A percentile compares a stretch with the other conserved stretches of the same genome.
phyloP scores from a whole-genome alignment of 2,797 vertebrate genomes.

The Smutsia gigantea region DNA sequence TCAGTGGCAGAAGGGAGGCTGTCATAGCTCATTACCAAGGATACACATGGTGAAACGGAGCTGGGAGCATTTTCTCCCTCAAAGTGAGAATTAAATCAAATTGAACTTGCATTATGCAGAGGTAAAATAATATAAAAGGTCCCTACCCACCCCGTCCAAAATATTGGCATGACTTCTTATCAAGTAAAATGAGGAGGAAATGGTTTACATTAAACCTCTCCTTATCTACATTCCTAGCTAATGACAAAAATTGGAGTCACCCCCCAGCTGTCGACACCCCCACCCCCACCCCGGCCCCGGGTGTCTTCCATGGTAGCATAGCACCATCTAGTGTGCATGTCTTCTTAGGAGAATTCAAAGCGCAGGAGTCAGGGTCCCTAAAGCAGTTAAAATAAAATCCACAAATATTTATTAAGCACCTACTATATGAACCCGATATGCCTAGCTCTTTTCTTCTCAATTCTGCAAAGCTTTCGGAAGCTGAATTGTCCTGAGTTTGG shows the following conservation, averaged over 20 bases:
- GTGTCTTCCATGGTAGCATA: background rate
- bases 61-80: background rate
- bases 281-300: background rate
- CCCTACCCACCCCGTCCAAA: background rate
- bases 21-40: background rate
- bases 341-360: background rate
- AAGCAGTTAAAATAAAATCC: background rate
- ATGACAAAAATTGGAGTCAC: slow-evolving; percentile 27
- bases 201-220: slow-evolving; percentile 48
- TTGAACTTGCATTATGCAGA: slow-evolving; percentile 20
- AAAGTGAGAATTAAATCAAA: slow-evolving; percentile 29
- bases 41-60: background rate
- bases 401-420: background rate
- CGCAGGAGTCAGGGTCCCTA: too few relatives aligned
- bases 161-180: slow-evolving; percentile 37
- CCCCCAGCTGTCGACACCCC: background rate
- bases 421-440: background rate
- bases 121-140: slow-evolving; percentile 34
- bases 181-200: slow-evolving; percentile 13
- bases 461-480: background rate
- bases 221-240: background rate
- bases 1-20: background rate
- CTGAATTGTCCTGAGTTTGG: background rate
- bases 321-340: slow-evolving; percentile 54
- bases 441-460: background rate